These are phyloP conservation scores for Agriotes lineatus DNA, from an alignment of 2,888 invertebrate genomes.

Conservation along the genomic window DNA sequence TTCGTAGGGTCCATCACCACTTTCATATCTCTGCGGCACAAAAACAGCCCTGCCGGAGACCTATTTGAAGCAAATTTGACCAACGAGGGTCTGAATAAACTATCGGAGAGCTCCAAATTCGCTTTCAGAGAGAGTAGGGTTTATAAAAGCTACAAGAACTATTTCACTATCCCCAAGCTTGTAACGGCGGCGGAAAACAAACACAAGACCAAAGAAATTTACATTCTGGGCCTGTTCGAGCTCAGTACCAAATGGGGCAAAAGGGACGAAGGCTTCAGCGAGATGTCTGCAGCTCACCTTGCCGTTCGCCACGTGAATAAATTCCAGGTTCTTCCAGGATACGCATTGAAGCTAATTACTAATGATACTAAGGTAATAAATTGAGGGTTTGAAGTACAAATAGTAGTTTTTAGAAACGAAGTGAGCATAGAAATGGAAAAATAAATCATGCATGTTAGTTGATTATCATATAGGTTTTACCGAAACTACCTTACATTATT, in stretches of 20 bases:
- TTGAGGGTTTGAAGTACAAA: too few relatives aligned
- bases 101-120: not conserved
- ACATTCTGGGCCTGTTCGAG: conserved; percentile 83
- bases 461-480: too few relatives aligned
- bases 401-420: too few relatives aligned
- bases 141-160: conserved; percentile 28
- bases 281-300: conserved; percentile 81
- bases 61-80: not conserved
- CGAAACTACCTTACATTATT: too few relatives aligned
- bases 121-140: conserved; percentile 9
- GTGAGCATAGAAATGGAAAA: too few relatives aligned
- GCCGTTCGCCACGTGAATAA: conserved; percentile 86
- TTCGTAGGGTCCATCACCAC: conserved; percentile 53
- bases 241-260: conserved; percentile 75
- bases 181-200: conserved; percentile 52
- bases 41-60: conserved; percentile 2
- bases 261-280: conserved; percentile 78
- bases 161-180: conserved; percentile 26
- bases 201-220: conserved; percentile 68
- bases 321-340: conserved; percentile 77
- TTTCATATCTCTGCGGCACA: conserved; percentile 45
- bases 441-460: too few relatives aligned
- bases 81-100: not conserved
- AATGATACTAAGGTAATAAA: conserved; percentile 92
- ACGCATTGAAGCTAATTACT: conserved; percentile 79